Percentiles rank a stretch among this genome's conserved stretches.
phyloP scores from a whole-genome alignment of 2,797 vertebrate species.

The Scyliorhinus canicula region DNA sequence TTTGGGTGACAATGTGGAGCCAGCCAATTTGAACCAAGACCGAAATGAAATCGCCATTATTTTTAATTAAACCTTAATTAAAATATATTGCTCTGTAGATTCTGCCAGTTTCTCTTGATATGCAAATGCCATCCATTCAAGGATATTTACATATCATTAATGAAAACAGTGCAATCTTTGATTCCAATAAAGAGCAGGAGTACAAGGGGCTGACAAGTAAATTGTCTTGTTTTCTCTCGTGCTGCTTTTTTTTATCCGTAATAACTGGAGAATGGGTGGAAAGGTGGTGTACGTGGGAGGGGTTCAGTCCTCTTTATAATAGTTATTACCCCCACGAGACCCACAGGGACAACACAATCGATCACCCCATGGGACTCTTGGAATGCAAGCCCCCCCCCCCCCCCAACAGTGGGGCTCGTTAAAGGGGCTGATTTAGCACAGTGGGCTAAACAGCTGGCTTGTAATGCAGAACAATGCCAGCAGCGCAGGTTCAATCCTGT shows the following conservation, averaged over 20 bases:
- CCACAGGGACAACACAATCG: no score
- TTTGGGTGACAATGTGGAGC: slow-evolving; percentile 54
- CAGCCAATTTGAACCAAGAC: slow-evolving; percentile 86
- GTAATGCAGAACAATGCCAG: no score
- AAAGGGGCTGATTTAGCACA: no score
- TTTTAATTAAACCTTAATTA: slow-evolving; percentile 99
- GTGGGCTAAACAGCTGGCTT: no score
- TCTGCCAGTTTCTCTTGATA: slow-evolving; percentile 99
- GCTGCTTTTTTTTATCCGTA: slow-evolving; percentile 48
- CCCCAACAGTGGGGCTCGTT: no score
- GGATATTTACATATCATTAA: slow-evolving; percentile 99
- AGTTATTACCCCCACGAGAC: no score
- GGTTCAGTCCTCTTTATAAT: slow-evolving; percentile 40
- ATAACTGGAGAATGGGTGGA: slow-evolving; percentile 41
- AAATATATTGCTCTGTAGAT: slow-evolving; percentile 99
- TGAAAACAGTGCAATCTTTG: slow-evolving; percentile 99
- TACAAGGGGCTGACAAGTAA: slow-evolving; percentile 68
- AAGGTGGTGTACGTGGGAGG: slow-evolving; percentile 16
- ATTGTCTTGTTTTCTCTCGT: slow-evolving; percentile 46
- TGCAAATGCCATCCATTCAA: slow-evolving; percentile 99
- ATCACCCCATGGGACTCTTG: no score
- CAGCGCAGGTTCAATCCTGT: no score
- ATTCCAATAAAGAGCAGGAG: slow-evolving; percentile 95
- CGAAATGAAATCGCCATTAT: slow-evolving; percentile 99
- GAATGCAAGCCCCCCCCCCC: no score